Base-by-base conservation (phyloP, 2,888 invertebrate genomes). In the Phorcus lineatus region DNA sequence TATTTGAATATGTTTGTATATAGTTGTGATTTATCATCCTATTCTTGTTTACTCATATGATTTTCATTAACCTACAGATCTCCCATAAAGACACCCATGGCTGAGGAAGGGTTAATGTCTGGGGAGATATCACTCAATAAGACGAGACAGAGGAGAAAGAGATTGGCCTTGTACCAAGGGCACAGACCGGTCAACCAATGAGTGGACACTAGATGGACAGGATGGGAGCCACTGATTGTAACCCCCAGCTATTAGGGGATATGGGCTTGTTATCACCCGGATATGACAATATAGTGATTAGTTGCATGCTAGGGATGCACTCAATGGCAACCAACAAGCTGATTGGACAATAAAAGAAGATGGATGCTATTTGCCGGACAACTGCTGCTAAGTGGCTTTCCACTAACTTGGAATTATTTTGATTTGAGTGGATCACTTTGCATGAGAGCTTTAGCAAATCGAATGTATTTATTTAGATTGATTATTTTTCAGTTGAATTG, bases 241-340 rank as follows among this genome's bases (percentile, higher is more conserved):
- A 47, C 47, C 47, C 47, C 47, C 47, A 4, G 62, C 62, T 28
- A 28, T 24, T 28, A 28, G 62, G 62, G 62, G 28, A 62, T 28
- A 24, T 28, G 24, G 6, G 24, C 24, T 22, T 62, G 24, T 62
- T 62, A 62, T 62, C 17, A 62, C 62, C 28, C 28, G 62, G 17
- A 62, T 62, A 62, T 62, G 62, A 62, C 62, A 62, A 62, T 62
- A 28, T 62, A 62, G 62, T 62, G 28, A 62, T 62, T 62, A 62
- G 62, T 47, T 47, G 47, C 28, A 62, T 24, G 24, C 22, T 62
- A 28, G 62, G 16, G 28, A 62, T 22, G 62, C 28, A 17, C 62
- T 62, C 28, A 28, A 11, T 62, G 62, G 28, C 24, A 62, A 28
- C 62, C 24, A 13, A 62, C 62, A 28, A 62, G 28, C 62, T 62